phyloP scores from a whole-genome alignment of 2,888 invertebrate genomes.

The Hypsopygia costalis region DNA sequence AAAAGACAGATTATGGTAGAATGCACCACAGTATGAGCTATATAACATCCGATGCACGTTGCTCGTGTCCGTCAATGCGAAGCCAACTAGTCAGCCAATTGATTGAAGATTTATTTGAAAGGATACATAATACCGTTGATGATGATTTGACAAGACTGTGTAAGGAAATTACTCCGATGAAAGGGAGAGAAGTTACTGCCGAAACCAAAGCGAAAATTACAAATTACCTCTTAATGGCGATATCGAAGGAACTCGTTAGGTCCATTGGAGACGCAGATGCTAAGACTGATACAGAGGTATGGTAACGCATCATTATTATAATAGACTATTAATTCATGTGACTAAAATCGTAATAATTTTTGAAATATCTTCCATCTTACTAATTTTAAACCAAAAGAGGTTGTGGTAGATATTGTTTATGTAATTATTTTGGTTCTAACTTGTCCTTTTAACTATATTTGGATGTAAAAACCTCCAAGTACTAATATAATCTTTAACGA shows the following conservation, averaged over 20 bases:
- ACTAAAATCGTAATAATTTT: conserved; percentile 54
- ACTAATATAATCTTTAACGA: too few species aligned
- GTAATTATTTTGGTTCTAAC: background rate
- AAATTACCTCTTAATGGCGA: conserved; percentile 75
- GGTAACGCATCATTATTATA: conserved; percentile 24
- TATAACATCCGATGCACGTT: conserved; percentile 60
- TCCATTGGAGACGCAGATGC: conserved; percentile 75
- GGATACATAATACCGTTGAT: conserved; percentile 64
- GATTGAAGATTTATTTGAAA: conserved; percentile 70
- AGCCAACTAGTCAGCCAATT: conserved; percentile 71
- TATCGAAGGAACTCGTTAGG: conserved; percentile 74
- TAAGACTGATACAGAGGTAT: conserved; percentile 75
- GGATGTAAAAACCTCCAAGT: background rate
- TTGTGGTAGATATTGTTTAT: conserved; percentile 4
- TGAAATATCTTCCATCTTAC: conserved; percentile 32
- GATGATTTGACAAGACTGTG: conserved; percentile 65
- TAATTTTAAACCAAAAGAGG: conserved; percentile 26
- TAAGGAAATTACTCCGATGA: conserved; percentile 51
- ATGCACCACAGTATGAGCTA: conserved; percentile 77
- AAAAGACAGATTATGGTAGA: conserved; percentile 67
- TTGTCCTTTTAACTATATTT: background rate
- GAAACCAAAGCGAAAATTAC: conserved; percentile 75
- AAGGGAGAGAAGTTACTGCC: conserved; percentile 49
- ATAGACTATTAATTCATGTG: conserved; percentile 36
- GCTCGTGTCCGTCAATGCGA: conserved; percentile 69